These are phyloP conservation scores for Aleiodes alternator DNA, from an alignment of 2,888 invertebrate genomes.

Conservation along the genomic window DNA sequence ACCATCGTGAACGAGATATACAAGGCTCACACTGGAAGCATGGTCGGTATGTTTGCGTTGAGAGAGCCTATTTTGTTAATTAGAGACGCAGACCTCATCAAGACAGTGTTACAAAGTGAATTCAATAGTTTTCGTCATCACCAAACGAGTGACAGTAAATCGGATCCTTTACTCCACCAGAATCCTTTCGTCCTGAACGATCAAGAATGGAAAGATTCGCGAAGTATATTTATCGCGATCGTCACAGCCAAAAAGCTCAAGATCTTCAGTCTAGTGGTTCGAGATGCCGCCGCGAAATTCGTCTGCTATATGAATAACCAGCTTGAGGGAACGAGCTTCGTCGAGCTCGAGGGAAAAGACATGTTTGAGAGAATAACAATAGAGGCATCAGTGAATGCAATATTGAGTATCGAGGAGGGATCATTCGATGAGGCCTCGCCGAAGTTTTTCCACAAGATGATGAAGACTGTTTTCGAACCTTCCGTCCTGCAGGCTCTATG, in stretches of 20 bases:
- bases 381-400: no score
- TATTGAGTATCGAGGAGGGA: no score
- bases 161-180: constrained; percentile 37
- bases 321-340: no score
- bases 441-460: no score
- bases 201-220: constrained; percentile 43
- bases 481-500: no score
- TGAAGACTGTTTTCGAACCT: no score
- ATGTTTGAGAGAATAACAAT: no score
- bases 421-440: no score
- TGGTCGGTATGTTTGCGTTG: constrained; percentile 44
- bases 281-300: no score
- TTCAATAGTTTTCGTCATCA: constrained; percentile 28
- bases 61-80: constrained; percentile 39
- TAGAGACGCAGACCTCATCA: constrained; percentile 42
- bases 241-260: constrained; percentile 44
- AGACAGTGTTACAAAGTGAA: constrained; percentile 42
- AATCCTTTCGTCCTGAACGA: constrained; percentile 43
- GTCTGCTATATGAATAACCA: no score
- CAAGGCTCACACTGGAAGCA: constrained; percentile 20
- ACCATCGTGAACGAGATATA: constrained; percentile 1
- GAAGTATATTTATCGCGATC: constrained; percentile 16
- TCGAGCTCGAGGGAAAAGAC: no score
- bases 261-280: constrained; percentile 1
- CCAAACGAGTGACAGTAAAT: not conserved